These are phyloP conservation scores for Hyperoplus lanceolatus DNA, from an alignment of 2,797 vertebrate species.

Conservation along the genomic window DNA sequence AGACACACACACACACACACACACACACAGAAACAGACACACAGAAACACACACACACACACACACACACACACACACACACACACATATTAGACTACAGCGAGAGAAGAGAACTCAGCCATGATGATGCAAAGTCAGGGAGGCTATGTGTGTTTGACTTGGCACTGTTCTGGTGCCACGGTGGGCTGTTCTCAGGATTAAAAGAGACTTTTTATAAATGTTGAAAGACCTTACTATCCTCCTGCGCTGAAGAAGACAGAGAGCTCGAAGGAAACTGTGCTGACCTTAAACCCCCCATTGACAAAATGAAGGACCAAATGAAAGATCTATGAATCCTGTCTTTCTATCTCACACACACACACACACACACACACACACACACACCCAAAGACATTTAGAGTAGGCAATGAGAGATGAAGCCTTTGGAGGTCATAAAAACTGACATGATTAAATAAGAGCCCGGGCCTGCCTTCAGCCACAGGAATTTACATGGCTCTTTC, in stretches of 20 bases:
- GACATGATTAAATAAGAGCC: slow-evolving; percentile 65
- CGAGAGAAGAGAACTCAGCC: background rate
- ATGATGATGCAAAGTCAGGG: slow-evolving; percentile 11
- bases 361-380: slow-evolving; percentile 32
- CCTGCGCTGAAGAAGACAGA: slow-evolving; percentile 43
- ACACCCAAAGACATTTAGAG: slow-evolving; percentile 44
- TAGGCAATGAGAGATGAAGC: slow-evolving; percentile 59
- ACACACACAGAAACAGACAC: background rate
- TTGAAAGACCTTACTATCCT: slow-evolving; percentile 49
- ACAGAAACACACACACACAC: background rate
- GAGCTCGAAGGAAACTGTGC: slow-evolving; percentile 36
- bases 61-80: slow-evolving; percentile 40
- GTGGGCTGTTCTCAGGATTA: slow-evolving; percentile 40
- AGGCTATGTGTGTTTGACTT: slow-evolving; percentile 62
- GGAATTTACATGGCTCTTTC: slow-evolving; percentile 70
- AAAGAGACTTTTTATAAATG: slow-evolving; percentile 41
- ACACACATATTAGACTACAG: slow-evolving; percentile 24
- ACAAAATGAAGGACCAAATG: slow-evolving; percentile 45
- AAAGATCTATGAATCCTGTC: slow-evolving; percentile 51
- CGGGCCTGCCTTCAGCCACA: slow-evolving; percentile 59
- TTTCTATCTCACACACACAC: slow-evolving; percentile 20
- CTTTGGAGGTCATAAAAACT: slow-evolving; percentile 67
- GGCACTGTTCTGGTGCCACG: slow-evolving; percentile 31
- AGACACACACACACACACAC: slow-evolving; percentile 9
- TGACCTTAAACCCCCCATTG: slow-evolving; percentile 23